These are phyloP conservation scores for Syndactyla subalaris DNA, from an alignment of 2,797 vertebrate genomes.

Conservation along the genomic window DNA sequence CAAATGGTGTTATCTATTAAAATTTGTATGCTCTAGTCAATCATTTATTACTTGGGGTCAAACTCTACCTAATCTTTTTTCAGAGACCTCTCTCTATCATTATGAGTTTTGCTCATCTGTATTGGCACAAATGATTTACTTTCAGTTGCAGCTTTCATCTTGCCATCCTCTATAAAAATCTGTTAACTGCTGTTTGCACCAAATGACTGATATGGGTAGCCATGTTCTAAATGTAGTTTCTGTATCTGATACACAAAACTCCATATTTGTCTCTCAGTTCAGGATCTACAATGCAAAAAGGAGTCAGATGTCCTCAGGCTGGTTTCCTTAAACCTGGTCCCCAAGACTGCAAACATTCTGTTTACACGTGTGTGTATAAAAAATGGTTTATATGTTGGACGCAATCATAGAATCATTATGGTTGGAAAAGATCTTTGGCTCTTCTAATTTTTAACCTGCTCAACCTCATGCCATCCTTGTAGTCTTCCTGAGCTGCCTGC, in stretches of 20 bases:
- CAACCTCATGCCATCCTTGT: background rate
- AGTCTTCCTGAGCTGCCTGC: background rate
- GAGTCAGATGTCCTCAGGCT: background rate
- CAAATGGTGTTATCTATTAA: background rate
- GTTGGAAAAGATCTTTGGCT: background rate
- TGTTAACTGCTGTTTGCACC: background rate
- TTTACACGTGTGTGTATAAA: background rate
- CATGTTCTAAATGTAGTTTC: background rate
- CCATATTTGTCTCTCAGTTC: background rate
- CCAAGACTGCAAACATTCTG: background rate
- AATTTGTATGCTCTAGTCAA: background rate
- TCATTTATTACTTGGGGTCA: background rate
- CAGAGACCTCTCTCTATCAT: background rate
- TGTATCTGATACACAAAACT: background rate
- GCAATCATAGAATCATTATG: background rate
- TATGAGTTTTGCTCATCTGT: background rate
- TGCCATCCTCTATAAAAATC: background rate
- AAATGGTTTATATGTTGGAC: background rate
- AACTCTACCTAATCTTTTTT: background rate
- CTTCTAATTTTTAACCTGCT: background rate
- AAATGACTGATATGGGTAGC: background rate
- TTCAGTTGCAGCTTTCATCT: background rate
- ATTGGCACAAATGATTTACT: background rate
- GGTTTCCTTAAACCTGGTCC: background rate
- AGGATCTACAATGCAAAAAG: background rate